These are phyloP conservation scores for Platyscapa corneri DNA, from an alignment of 1,140 invertebrate genomes.

Conservation along the genomic window DNA sequence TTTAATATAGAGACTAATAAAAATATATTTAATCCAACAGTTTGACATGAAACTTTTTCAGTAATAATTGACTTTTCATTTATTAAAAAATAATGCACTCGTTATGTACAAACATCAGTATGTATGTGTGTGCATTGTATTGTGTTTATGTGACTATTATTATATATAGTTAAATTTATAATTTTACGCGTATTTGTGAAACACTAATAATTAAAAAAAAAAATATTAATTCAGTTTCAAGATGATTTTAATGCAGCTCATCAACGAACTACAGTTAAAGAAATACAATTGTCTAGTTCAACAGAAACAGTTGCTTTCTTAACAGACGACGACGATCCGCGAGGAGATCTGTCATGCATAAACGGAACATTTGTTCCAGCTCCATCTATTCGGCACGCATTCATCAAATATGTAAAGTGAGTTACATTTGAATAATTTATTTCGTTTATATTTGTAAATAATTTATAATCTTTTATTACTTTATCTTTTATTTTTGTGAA, in stretches of 20 bases:
- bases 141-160: no score
- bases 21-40: no score
- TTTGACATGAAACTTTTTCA: no score
- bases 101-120: no score
- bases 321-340: conserved; percentile 51
- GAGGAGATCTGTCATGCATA: conserved; percentile 71
- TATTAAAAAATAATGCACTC: no score
- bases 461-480: background rate
- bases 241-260: background rate
- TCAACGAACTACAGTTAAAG: background rate
- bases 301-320: conserved; percentile 14
- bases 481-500: conserved; percentile 45
- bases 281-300: background rate
- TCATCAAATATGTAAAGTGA: conserved; percentile 74
- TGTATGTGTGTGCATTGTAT: no score
- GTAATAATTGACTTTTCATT: no score
- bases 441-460: background rate
- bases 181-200: no score
- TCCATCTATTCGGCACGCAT: conserved; percentile 66
- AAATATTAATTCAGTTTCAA: background rate
- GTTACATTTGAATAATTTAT: conserved; percentile 32
- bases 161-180: no score
- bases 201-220: no score
- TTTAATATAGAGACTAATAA: no score
- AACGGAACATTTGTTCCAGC: conserved; percentile 72